These are phyloP conservation scores for Hemicordylus capensis DNA, from an alignment of 2,113 vertebrate species.

Conservation along the genomic window DNA sequence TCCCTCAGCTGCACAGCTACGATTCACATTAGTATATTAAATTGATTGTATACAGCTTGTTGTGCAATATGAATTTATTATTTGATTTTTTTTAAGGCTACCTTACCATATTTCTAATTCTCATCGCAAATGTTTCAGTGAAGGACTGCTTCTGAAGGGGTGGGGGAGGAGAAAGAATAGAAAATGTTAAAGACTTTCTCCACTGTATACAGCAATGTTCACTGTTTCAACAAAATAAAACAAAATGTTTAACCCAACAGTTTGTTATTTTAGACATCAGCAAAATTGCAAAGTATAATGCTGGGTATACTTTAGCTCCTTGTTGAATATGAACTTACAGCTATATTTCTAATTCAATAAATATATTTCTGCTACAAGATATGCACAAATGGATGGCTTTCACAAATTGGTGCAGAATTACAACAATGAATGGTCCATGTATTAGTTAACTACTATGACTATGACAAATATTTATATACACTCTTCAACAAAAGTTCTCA, in stretches of 20 bases:
- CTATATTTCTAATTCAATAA: not conserved
- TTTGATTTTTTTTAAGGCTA: not conserved
- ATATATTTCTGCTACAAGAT: too few relatives aligned
- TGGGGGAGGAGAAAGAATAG: slow-evolving; percentile 6
- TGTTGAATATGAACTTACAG: not conserved
- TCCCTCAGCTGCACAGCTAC: not conserved
- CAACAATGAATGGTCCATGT: not conserved
- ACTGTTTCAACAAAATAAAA: not conserved
- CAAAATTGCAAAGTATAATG: too few relatives aligned
- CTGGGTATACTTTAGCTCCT: not conserved
- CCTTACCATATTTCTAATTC: slow-evolving; percentile 54
- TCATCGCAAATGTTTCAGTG: slow-evolving; percentile 54
- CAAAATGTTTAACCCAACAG: not conserved
- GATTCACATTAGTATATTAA: not conserved
- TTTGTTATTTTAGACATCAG: not conserved
- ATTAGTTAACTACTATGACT: too few relatives aligned
- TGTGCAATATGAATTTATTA: not conserved
- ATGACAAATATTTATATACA: too few relatives aligned
- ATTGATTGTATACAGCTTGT: not conserved
- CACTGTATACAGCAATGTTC: not conserved
- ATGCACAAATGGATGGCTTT: not conserved
- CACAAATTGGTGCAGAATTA: not conserved
- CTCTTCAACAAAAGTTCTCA: too few relatives aligned
- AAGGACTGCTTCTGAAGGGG: slow-evolving; percentile 66
- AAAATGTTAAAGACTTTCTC: slow-evolving; percentile 23